These are phyloP conservation scores for Standfussiana lucernea DNA, from an alignment of 2,888 invertebrate genomes.

Conservation along the genomic window DNA sequence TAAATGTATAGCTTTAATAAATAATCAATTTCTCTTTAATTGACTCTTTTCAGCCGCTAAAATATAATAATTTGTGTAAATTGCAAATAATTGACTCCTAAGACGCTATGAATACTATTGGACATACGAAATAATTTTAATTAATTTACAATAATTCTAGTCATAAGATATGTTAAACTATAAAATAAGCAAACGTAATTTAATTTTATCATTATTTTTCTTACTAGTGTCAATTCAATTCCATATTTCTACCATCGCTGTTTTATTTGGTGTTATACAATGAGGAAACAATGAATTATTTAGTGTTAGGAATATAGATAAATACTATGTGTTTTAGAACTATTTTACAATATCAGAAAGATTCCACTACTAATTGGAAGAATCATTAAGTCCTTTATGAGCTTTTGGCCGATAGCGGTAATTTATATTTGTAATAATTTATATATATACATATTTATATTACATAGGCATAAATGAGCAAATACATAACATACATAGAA, in stretches of 20 bases:
- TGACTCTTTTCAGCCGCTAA: slow-evolving; percentile 66
- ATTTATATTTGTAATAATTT: slow-evolving; percentile 10
- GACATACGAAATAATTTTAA: slow-evolving; percentile 61
- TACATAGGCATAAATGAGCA: slow-evolving; percentile 43
- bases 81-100: slow-evolving; percentile 70
- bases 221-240: slow-evolving; percentile 63
- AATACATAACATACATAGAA: slow-evolving; percentile 50
- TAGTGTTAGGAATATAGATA: slow-evolving; percentile 56
- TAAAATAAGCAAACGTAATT: slow-evolving; percentile 53
- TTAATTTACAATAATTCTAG: slow-evolving; percentile 56
- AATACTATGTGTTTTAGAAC: slow-evolving; percentile 52
- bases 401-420: slow-evolving; percentile 53
- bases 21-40: slow-evolving; percentile 62
- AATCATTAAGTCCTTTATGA: slow-evolving; percentile 58
- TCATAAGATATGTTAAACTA: slow-evolving; percentile 61
- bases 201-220: slow-evolving; percentile 39
- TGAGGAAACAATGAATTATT: slow-evolving; percentile 44
- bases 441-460: slow-evolving; percentile 24
- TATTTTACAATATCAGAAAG: slow-evolving; percentile 69
- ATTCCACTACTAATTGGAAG: slow-evolving; percentile 76
- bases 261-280: slow-evolving; percentile 49
- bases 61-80: slow-evolving; percentile 57
- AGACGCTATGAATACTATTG: slow-evolving; percentile 67
- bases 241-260: slow-evolving; percentile 64
- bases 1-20: slow-evolving; percentile 44